Evolutionary conservation across 2,113 vertebrate species (phyloP).

Genomic region (Turdus rufiventris): DNA sequence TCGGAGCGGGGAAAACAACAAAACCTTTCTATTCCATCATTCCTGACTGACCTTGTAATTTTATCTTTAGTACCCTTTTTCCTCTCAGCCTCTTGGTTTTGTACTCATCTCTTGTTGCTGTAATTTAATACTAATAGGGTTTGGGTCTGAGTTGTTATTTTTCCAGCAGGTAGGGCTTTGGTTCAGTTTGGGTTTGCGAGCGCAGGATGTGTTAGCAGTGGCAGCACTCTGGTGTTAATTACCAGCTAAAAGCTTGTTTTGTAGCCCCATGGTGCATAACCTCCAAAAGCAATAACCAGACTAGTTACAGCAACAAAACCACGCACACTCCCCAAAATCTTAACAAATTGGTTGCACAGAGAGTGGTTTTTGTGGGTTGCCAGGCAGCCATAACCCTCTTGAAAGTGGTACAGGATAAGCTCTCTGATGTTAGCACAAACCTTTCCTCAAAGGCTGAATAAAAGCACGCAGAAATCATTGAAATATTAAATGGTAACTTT

Average conservation of each 20-base stretch:
- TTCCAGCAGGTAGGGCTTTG: not conserved
- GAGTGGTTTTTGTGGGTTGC: not conserved
- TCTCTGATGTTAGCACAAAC: not conserved
- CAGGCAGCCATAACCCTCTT: not conserved
- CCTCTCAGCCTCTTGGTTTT: not conserved
- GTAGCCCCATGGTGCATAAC: accelerated
- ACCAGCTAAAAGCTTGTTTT: not conserved
- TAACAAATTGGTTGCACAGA: not conserved
- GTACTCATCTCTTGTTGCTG: not conserved
- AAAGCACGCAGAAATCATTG: accelerated
- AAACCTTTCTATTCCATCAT: not conserved
- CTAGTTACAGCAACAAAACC: not conserved
- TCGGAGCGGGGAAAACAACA: accelerated
- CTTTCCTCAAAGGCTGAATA: not conserved
- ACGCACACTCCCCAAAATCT: accelerated
- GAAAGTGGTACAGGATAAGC: accelerated
- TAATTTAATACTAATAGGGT: not conserved
- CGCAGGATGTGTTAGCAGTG: accelerated
- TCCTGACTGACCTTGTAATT: not conserved
- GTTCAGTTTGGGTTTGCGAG: not conserved
- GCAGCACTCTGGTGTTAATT: not conserved
- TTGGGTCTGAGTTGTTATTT: not conserved
- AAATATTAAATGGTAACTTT: not conserved
- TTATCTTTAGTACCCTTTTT: not conserved
- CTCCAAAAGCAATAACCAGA: not conserved